Evolutionary conservation across 1,140 invertebrate genomes (phyloP).

Genomic region (Eriocheir sinensis): DNA sequence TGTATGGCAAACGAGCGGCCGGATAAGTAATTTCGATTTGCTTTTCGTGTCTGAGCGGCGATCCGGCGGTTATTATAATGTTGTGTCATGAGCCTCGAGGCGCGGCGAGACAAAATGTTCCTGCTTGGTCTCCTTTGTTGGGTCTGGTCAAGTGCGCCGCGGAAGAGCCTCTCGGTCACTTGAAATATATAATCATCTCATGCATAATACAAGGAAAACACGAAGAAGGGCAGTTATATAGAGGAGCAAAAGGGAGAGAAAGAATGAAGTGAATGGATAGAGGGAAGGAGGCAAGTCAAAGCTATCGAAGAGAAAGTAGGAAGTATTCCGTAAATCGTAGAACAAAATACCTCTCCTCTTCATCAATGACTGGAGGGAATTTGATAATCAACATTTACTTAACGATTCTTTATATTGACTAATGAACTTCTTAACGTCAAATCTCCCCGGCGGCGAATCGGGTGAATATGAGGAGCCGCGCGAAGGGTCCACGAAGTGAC

Average conservation of each 20-base stretch:
- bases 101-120: not conserved
- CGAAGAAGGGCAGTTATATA: not conserved
- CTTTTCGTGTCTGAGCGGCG: not conserved
- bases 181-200: constrained; percentile 17
- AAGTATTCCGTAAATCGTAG: not conserved
- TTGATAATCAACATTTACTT: constrained; percentile 51
- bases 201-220: not conserved
- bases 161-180: not conserved
- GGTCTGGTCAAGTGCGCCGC: not conserved
- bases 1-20: constrained; percentile 17
- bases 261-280: not conserved
- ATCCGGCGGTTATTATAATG: not conserved
- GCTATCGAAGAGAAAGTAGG: not conserved
- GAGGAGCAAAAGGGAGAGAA: not conserved
- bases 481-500: not conserved
- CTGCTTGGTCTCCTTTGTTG: not conserved
- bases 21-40: not conserved
- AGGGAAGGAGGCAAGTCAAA: not conserved
- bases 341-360: not conserved
- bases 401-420: constrained; percentile 41
- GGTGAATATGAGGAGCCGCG: not conserved
- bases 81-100: not conserved
- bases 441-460: not conserved
- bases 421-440: constrained; percentile 35
- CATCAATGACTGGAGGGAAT: constrained; percentile 40